These are phyloP conservation scores for Prosopocoilus inquinatus DNA, from an alignment of 2,888 invertebrate species.

Conservation along the genomic window DNA sequence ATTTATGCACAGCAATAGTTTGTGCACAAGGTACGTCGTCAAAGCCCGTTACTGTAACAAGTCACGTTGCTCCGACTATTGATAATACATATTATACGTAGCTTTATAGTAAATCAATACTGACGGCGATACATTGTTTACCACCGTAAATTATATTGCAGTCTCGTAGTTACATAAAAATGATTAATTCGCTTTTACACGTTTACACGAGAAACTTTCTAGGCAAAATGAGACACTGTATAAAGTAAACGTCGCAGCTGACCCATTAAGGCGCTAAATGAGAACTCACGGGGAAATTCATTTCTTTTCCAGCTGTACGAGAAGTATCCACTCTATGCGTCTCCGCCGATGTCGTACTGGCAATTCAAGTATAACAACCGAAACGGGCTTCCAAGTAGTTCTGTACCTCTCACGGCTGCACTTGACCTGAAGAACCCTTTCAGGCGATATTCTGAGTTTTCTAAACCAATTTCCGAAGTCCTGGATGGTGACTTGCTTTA, in stretches of 20 bases:
- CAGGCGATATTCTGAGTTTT: constrained; percentile 34
- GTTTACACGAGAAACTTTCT: background rate
- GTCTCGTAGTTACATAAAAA: background rate
- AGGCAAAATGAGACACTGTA: background rate
- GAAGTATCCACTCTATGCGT: constrained; percentile 41
- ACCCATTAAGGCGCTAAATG: no score
- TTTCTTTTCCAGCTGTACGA: constrained; percentile 33
- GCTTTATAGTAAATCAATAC: constrained; percentile 9
- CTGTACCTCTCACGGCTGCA: constrained; percentile 31
- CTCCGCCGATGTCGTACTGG: constrained; percentile 34
- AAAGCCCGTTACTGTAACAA: constrained; percentile 1
- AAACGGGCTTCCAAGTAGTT: constrained; percentile 19
- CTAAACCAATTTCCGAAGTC: constrained; percentile 35
- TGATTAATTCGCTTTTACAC: constrained; percentile 2
- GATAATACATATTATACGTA: constrained; percentile 9
- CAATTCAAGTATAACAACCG: constrained; percentile 30
- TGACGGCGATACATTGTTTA: background rate
- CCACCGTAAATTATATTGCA: constrained; percentile 2
- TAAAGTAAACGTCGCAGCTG: no score
- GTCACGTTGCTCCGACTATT: constrained; percentile 8
- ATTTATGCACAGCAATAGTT: no score
- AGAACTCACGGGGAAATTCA: no score
- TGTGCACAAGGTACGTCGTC: background rate
- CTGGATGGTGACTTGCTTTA: constrained; percentile 26
- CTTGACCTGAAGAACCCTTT: constrained; percentile 36